Base-by-base conservation (phyloP, 1,140 invertebrate species). In the Eriosoma lanigerum region DNA sequence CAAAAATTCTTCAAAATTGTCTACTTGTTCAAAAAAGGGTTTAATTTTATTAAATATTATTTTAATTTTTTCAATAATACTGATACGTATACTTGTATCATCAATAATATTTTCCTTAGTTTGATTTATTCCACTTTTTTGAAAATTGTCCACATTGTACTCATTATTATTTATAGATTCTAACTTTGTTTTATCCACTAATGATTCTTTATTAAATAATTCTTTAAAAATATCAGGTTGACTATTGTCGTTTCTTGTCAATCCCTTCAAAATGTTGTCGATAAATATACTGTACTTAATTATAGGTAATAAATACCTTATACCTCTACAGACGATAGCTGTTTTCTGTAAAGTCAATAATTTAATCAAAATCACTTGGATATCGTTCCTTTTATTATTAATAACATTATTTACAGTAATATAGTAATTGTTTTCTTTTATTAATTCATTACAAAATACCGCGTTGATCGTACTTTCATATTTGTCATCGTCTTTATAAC, bases 241-340 rank as follows among this genome's bases (percentile, higher is more conserved):
- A 13, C 32, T 66, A 15, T 66, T 66, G 19, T 8, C 38, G 1
- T 17, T 70, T 17, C 17, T 13, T 15, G 15, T 26, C 13, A n/a
- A 66, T 24, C 44, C 66, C 3, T 26, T 70, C 17, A 70, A 4
- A 21, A 21, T 24, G 44, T 50, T 19, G 26, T 70, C 26, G 9
- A 70, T 50, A 26, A 70, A 70, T 70, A 70, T 48, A 9, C 13
- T 44, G 46, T 70, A 70, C 24, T 48, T 48, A 29, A 70, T 29
- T 46, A 70, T 50, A 3, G 44, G 66, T 6, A 48, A 26, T 10
- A 70, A 26, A 26, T 70, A 17, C 24, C 66, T 48, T 13, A 48
- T 26, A 26, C 66, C 46, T 50, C 9, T 70, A 26, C 66, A 70
- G 3, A 26, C 21, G 15, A 68, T 26, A 17, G 66, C 66, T 50